A percentile compares a stretch with the other conserved stretches of the same genome.
phyloP scores from a whole-genome alignment of 2,797 vertebrate genomes.

The Periparus ater region DNA sequence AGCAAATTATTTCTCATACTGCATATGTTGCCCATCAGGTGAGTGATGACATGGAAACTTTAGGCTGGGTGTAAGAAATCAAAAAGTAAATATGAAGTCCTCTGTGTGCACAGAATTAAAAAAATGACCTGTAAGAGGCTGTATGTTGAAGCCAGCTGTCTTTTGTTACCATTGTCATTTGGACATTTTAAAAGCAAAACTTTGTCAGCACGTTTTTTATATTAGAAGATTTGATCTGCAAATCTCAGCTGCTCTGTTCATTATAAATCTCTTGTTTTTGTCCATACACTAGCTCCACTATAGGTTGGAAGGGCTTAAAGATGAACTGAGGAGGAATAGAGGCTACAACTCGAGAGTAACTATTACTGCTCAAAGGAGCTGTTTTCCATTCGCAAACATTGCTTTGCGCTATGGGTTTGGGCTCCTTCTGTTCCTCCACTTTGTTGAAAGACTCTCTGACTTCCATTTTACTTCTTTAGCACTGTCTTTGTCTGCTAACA shows the following conservation, averaged over 20 bases:
- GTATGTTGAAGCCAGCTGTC: slow-evolving; percentile 54
- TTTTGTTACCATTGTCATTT: slow-evolving; percentile 71
- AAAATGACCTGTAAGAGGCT: slow-evolving; percentile 52
- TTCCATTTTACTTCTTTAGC: slow-evolving; percentile 84
- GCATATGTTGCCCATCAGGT: slow-evolving; percentile 57
- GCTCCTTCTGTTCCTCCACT: slow-evolving; percentile 83
- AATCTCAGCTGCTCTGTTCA: slow-evolving; percentile 84
- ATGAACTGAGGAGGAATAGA: slow-evolving; percentile 98
- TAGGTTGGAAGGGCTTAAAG: slow-evolving; percentile 99
- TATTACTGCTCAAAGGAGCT: slow-evolving; percentile 90
- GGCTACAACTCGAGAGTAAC: slow-evolving; percentile 99
- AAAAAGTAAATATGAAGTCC: slow-evolving; percentile 54
- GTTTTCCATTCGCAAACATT: slow-evolving; percentile 85
- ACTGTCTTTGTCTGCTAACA: slow-evolving; percentile 83
- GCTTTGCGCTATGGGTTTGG: slow-evolving; percentile 85
- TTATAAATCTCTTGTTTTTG: slow-evolving; percentile 93
- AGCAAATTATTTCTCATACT: slow-evolving; percentile 67
- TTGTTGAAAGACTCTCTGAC: slow-evolving; percentile 83
- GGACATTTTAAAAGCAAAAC: slow-evolving; percentile 61
- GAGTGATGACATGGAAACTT: slow-evolving; percentile 54
- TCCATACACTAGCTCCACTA: slow-evolving; percentile 97
- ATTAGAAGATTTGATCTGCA: slow-evolving; percentile 75
- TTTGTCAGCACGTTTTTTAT: slow-evolving; percentile 70
- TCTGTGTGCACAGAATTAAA: slow-evolving; percentile 62
- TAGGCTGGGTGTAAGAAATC: slow-evolving; percentile 44